phyloP scores from a whole-genome alignment of 1,140 invertebrate genomes.

The Magallana ariakensis region DNA sequence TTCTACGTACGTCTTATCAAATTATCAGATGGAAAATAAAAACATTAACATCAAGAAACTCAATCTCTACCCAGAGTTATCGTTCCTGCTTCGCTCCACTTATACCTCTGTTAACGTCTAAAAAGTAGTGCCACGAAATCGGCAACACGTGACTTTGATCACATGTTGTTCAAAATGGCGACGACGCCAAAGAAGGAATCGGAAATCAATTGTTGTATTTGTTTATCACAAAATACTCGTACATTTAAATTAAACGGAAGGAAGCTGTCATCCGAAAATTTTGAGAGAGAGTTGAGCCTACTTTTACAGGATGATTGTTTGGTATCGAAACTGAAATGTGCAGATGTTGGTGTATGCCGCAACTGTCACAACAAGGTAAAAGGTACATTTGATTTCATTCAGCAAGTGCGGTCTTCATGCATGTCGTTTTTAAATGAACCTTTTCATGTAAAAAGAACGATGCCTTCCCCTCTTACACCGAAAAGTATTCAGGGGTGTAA shows the following conservation, averaged over 20 bases:
- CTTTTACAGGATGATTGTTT: neutral
- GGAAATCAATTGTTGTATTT: neutral
- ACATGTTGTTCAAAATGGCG: constrained; percentile 16
- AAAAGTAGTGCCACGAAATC: too few species aligned
- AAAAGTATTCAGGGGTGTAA: constrained; percentile 21
- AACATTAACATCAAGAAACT: too few species aligned
- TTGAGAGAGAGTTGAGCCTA: neutral
- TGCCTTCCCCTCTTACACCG: constrained; percentile 3
- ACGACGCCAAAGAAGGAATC: constrained; percentile 22
- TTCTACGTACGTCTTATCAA: too few species aligned
- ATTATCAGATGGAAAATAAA: too few species aligned
- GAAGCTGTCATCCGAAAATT: neutral
- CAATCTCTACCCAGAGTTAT: too few species aligned
- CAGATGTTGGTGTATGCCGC: neutral
- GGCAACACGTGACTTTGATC: neutral
- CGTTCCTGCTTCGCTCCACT: too few species aligned
- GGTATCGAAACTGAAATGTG: neutral
- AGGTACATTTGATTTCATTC: constrained; percentile 11
- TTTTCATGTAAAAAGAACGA: constrained; percentile 8
- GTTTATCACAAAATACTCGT: constrained; percentile 2
- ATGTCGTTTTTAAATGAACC: constrained; percentile 10
- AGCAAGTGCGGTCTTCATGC: neutral
- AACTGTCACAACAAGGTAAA: constrained; percentile 4
- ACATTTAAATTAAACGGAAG: neutral
- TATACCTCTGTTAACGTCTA: too few species aligned